Evolutionary conservation across 2,797 vertebrate species (phyloP).

Genomic region (Microhierax caerulescens): DNA sequence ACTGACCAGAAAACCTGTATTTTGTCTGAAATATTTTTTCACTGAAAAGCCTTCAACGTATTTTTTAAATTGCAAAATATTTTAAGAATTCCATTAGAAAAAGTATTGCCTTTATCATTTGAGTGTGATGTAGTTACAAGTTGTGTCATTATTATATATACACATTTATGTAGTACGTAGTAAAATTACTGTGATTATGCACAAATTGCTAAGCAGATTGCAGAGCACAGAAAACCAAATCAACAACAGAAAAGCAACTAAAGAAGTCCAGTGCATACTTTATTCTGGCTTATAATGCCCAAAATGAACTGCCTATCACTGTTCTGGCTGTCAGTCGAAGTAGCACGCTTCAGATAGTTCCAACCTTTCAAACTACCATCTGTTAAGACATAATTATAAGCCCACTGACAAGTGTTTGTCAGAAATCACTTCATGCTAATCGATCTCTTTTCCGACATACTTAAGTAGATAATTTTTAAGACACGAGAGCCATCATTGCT

Average conservation of each 20-base stretch:
- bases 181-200: not conserved
- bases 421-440: constrained; percentile 42
- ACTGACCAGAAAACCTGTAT: not conserved
- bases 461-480: constrained; percentile 15
- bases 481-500: not conserved
- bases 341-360: not conserved
- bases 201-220: not conserved
- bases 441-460: not conserved
- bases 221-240: not conserved
- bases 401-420: constrained; percentile 1
- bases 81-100: not conserved
- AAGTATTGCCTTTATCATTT: not conserved
- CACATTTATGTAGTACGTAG: not conserved
- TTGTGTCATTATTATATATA: not conserved
- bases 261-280: not conserved
- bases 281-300: not conserved
- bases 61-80: not conserved
- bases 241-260: not conserved
- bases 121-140: not conserved
- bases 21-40: not conserved
- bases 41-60: not conserved
- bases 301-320: not conserved
- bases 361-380: not conserved
- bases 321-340: not conserved
- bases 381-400: not conserved